Evolutionary conservation across 2,113 vertebrate species (phyloP), one percentile per base, ranked within the genome.

Genomic region (Chroicocephalus ridibundus): DNA sequence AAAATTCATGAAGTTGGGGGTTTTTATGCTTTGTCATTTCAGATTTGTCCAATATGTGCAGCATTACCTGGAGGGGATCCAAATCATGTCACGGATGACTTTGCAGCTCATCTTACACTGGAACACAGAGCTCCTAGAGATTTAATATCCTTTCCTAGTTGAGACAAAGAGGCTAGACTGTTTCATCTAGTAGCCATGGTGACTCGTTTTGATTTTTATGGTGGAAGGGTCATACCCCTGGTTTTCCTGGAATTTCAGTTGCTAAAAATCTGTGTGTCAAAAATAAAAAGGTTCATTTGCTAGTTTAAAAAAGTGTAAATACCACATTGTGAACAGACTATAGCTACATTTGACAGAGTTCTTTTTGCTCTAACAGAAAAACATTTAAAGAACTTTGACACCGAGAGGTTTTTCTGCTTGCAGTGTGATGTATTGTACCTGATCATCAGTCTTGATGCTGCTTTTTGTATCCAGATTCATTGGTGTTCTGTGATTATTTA

Each of bases 111-210:
- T 98, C 99, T 99, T 97, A 99, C 99, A 98, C 99, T 99, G 97
- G 99, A 99, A 99, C 99, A 99, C 98, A 99, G 99, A 99, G 99
- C 99, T 97, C 99, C 99, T 98, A 99, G 99, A 99, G 99, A 99
- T 98, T 98, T 99, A 99, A 99, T 99, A 99, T 99, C 99, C 99
- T 99, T 99, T 98, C 49, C 64, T 69, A 74, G 40, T 47, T 95
- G 61, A 27, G 32, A 13, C 90, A 51, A 26, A 91, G 70, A 58
- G 44, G 20, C 74, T 68, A 72, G 47, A 31, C 38, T 91, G 34
- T 69, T 92, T 69, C 3, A 31, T 54, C 3, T 66, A 32, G 17
- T 65, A 75, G 29, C 55, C 2, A 5, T 12, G 22, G 54, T 11
- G 25, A 52, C 29, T 74, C 76, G 20, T 32, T 68, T 88, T 90